These are phyloP conservation scores for Agriotes lineatus DNA, from an alignment of 2,888 invertebrate species.

Conservation along the genomic window DNA sequence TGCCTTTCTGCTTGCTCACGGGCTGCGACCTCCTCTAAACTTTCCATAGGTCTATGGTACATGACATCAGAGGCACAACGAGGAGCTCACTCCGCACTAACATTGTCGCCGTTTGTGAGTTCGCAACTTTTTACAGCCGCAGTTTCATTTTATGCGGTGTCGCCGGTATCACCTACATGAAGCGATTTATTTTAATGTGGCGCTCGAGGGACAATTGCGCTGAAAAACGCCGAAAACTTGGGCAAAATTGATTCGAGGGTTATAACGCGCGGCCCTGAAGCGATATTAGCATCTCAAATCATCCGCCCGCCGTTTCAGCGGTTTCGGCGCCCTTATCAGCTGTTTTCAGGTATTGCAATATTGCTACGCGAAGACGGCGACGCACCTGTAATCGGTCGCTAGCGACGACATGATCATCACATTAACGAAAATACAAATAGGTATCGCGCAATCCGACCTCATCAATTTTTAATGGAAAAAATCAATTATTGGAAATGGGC, in stretches of 20 bases:
- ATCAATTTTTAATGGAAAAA: neutral
- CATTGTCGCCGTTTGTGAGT: constrained; percentile 21
- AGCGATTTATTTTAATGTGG: constrained; percentile 3
- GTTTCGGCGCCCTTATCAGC: constrained; percentile 26
- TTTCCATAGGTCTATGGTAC: constrained; percentile 59
- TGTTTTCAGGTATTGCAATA: constrained; percentile 32
- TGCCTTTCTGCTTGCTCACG: constrained; percentile 66
- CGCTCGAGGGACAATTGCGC: constrained; percentile 2
- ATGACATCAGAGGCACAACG: constrained; percentile 8
- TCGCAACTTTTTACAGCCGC: constrained; percentile 14
- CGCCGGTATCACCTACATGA: neutral
- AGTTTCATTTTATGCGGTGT: constrained; percentile 13
- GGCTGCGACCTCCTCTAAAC: constrained; percentile 63
- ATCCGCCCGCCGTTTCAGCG: constrained; percentile 27
- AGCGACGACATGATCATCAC: neutral
- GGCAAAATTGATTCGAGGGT: constrained; percentile 22
- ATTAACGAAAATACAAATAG: too few relatives aligned
- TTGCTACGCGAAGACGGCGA: neutral
- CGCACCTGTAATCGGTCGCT: neutral
- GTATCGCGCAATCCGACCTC: neutral
- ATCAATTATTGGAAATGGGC: too few relatives aligned
- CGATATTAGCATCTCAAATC: constrained; percentile 34
- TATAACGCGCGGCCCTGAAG: constrained; percentile 20
- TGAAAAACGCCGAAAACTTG: constrained; percentile 17
- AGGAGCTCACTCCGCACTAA: constrained; percentile 11